Evolutionary conservation across 2,888 invertebrate species (phyloP), one percentile per base, ranked within the genome.

Genomic region (Drosophila suboccidentalis): DNA sequence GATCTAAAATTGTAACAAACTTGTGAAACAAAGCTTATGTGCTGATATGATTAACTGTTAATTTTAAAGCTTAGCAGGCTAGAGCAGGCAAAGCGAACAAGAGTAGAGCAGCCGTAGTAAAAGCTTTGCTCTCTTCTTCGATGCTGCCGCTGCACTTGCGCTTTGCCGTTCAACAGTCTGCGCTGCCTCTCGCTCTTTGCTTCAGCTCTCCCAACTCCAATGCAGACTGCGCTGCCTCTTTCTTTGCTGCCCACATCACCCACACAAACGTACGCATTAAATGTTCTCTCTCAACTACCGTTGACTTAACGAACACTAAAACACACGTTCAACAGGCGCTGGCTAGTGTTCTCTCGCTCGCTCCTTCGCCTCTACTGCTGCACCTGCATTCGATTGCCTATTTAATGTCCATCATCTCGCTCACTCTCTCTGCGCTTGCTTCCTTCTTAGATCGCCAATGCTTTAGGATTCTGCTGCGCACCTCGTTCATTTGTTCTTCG

Each of bases 401-500:
- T 36, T 13, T 11, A 17, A 29, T 34, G 19, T 0, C 13, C 1
- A 3, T 38, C 11, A 6, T 32, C 43, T 47, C 19, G 4, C 38
- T 19, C 8, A 15, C 17, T n/a, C 44, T 5, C 10, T 46, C 5
- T 17, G 17, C 13, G 6, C 1, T 3, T 15, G 17, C 17, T 6
- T 15, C 11, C 29, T 29, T 6, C 10, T 3, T 11, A 11, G 17
- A 41, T 51, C 26, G 46, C 17, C 13, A 15, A 34, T n/a, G 10
- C n/a, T 11, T 17, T 54, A 2, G 17, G n/a, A 32, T 43, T 15
- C 17, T 44, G 44, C n/a, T 36, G 38, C 29, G 26, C 11, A 46
- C 8, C 82, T 90, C 91, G 90, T 80, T 78, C 91, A 91, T 91
- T 91, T 91, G 83, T 77, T 75, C 83, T 84, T 89, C 80, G 83